phyloP scores from a whole-genome alignment of 2,113 vertebrate genomes.

The Ailuropoda melanoleuca region DNA sequence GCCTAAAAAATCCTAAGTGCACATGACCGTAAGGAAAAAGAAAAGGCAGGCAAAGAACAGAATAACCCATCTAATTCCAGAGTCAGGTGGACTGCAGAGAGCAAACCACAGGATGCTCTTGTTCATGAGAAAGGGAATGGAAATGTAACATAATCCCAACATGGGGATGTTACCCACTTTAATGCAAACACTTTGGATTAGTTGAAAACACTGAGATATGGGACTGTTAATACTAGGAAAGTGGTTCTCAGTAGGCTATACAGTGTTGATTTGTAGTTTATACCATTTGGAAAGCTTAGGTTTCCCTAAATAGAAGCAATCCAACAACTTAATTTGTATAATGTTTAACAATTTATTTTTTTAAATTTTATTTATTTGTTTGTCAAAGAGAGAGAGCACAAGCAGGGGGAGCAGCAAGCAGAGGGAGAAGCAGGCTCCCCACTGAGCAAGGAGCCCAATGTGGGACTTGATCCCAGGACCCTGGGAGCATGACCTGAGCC shows the following conservation, averaged over 20 bases:
- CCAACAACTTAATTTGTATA: neutral
- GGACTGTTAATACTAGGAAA: neutral
- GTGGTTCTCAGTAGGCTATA: neutral
- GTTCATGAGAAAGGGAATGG: constrained; percentile 13
- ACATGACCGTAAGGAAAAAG: neutral
- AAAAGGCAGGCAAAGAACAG: constrained; percentile 18
- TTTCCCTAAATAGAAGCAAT: constrained; percentile 41
- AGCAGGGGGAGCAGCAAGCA: neutral
- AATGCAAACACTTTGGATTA: constrained; percentile 17
- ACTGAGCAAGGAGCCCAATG: neutral
- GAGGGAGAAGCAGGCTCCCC: neutral
- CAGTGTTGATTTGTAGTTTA: neutral
- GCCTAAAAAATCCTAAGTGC: neutral
- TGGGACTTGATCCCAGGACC: neutral
- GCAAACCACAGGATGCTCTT: neutral
- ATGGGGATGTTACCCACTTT: neutral
- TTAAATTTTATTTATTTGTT: neutral
- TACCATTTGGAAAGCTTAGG: neutral
- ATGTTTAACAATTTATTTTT: neutral
- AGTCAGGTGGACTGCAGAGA: neutral
- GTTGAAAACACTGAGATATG: neutral
- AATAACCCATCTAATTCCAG: neutral
- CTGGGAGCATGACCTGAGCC: neutral
- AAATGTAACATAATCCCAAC: neutral
- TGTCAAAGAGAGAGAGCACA: neutral